phyloP scores from a whole-genome alignment of 2,888 invertebrate genomes.

The Chouioia cunea region DNA sequence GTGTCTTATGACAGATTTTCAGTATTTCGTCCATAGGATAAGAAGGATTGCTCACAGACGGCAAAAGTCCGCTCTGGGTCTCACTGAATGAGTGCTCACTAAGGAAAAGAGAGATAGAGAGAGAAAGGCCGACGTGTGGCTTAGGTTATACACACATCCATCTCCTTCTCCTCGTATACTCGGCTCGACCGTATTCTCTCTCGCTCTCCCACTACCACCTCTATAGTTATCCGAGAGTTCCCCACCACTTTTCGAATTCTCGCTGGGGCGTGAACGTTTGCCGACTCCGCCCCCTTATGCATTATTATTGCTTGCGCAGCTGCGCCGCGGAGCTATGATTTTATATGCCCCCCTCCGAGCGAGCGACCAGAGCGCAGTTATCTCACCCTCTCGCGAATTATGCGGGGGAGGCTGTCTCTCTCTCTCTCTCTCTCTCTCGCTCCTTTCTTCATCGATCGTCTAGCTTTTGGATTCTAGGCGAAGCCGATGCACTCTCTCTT shows the following conservation, averaged over 20 bases:
- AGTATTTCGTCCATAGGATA: no score
- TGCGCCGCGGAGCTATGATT: slow-evolving; percentile 59
- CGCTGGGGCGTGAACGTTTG: neutral
- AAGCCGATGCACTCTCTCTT: slow-evolving; percentile 19
- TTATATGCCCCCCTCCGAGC: slow-evolving; percentile 58
- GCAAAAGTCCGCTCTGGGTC: no score
- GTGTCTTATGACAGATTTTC: no score
- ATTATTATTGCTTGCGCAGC: slow-evolving; percentile 62
- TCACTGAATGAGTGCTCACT: slow-evolving; percentile 1
- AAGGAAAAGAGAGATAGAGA: neutral
- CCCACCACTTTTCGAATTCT: neutral
- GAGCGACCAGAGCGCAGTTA: slow-evolving; percentile 43
- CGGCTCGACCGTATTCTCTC: neutral
- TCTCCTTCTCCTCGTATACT: neutral
- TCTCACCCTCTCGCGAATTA: slow-evolving; percentile 25
- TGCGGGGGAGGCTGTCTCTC: slow-evolving; percentile 6
- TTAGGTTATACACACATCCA: no score
- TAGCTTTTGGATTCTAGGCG: neutral
- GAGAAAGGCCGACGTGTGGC: no score
- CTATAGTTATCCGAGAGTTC: neutral
- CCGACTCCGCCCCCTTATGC: slow-evolving; percentile 66
- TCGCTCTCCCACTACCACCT: neutral
- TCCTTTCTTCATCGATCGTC: slow-evolving; percentile 47
- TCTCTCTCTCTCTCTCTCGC: slow-evolving; percentile 11
- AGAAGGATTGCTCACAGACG: no score